These are phyloP conservation scores for Fukomys damarensis DNA, from an alignment of 2,113 vertebrate genomes.

Conservation along the genomic window DNA sequence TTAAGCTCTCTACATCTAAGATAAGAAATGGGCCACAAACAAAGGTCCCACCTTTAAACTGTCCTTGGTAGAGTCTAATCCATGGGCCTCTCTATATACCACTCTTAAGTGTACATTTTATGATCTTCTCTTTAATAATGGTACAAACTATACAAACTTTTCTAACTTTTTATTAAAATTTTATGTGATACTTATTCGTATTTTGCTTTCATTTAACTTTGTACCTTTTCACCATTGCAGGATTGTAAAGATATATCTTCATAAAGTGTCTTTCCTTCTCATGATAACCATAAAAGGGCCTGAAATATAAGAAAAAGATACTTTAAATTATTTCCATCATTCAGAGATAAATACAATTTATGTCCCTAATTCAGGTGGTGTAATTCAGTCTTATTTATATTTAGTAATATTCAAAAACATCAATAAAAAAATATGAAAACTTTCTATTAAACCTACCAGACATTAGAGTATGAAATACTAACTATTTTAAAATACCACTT, in stretches of 20 bases:
- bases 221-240: slow-evolving; percentile 98
- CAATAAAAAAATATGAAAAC: neutral
- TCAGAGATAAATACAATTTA: slow-evolving; percentile 64
- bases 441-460: slow-evolving; percentile 43
- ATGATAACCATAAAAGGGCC: slow-evolving; percentile 98
- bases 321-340: slow-evolving; percentile 65
- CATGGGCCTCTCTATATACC: neutral
- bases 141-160: slow-evolving; percentile 26
- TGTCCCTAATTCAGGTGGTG: slow-evolving; percentile 20
- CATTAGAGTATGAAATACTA: slow-evolving; percentile 26
- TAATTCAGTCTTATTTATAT: slow-evolving; percentile 48
- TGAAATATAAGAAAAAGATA: slow-evolving; percentile 84
- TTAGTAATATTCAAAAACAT: slow-evolving; percentile 51
- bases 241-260: slow-evolving; percentile 99
- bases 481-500: neutral
- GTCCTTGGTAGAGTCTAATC: neutral
- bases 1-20: slow-evolving; percentile 14
- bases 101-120: neutral
- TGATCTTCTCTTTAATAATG: slow-evolving; percentile 15
- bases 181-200: slow-evolving; percentile 33
- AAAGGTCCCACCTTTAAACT: slow-evolving; percentile 23
- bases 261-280: slow-evolving; percentile 97
- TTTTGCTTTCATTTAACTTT: slow-evolving; percentile 53
- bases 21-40: neutral
- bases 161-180: slow-evolving; percentile 48